Conservation (phyloP, 2,888 invertebrate species). For the Linyphia triangularis region DNA sequence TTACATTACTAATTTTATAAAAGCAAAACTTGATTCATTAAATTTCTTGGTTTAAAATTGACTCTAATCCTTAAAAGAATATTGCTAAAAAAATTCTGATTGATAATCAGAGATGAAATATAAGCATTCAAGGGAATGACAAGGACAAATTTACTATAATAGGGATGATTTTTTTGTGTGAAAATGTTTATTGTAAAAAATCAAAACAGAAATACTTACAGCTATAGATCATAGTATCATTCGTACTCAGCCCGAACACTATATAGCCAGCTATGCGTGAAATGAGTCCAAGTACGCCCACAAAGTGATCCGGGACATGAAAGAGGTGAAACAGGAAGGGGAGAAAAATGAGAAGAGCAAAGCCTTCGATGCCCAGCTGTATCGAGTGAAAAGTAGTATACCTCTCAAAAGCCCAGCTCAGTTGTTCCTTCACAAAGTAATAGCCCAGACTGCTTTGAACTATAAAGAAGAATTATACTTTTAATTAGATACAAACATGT, state of each 20-base stretch:
- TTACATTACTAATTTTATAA: too few relatives aligned
- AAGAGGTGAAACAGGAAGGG: conserved; percentile 48
- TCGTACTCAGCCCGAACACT: conserved; percentile 79
- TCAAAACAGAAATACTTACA: conserved; percentile 77
- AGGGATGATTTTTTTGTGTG: too few relatives aligned
- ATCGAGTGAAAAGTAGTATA: conserved; percentile 64
- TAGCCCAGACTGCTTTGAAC: conserved; percentile 51
- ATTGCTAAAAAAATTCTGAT: too few relatives aligned
- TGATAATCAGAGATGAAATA: too few relatives aligned
- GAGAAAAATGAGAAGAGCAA: conserved; percentile 64
- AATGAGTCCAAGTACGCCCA: conserved; percentile 79
- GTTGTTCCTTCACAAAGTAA: conserved; percentile 42
- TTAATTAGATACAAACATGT: too few relatives aligned
- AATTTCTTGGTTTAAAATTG: too few relatives aligned
- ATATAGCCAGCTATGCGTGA: conserved; percentile 79
- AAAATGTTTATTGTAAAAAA: background rate
- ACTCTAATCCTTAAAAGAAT: too few relatives aligned
- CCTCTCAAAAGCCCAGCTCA: conserved; percentile 50
- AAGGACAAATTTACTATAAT: too few relatives aligned
- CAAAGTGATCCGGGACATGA: conserved; percentile 78
- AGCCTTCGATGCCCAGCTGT: conserved; percentile 71
- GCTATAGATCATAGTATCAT: conserved; percentile 79
- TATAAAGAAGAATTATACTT: conserved; percentile 43
- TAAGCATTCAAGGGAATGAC: too few relatives aligned
- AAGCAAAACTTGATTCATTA: too few relatives aligned